Evolutionary conservation across 2,113 vertebrate genomes (phyloP).

Genomic region (Epinephelus cyanopodus): DNA sequence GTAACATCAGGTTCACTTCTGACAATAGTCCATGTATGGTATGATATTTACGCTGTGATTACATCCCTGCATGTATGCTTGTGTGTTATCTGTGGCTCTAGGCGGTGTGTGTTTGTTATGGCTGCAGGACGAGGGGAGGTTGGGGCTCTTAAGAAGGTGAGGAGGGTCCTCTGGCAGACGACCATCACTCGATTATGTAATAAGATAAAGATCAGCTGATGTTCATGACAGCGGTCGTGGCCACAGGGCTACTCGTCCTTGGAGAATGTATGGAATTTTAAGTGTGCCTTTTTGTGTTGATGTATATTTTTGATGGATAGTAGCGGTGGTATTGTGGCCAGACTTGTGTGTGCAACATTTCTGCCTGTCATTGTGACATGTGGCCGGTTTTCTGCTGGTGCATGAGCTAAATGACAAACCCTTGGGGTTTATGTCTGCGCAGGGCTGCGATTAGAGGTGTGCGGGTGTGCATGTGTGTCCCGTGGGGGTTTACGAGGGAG

Average conservation of each 20-base stretch:
- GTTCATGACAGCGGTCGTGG: constrained; percentile 11
- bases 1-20: not conserved
- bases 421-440: constrained; percentile 71
- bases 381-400: constrained; percentile 76
- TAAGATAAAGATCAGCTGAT: constrained; percentile 65
- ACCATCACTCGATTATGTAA: constrained; percentile 33
- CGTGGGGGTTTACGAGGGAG: constrained; percentile 61
- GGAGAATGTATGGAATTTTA: constrained; percentile 36
- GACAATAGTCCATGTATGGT: not conserved
- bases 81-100: constrained; percentile 21
- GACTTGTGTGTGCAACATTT: constrained; percentile 33
- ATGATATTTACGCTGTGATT: constrained; percentile 37
- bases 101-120: constrained; percentile 19
- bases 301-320: not conserved
- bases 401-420: constrained; percentile 85
- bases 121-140: constrained; percentile 60
- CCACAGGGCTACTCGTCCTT: not conserved
- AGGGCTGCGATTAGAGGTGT: constrained; percentile 75
- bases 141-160: constrained; percentile 46
- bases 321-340: not conserved
- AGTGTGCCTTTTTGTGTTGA: constrained; percentile 8
- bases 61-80: constrained; percentile 13
- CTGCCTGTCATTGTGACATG: constrained; percentile 50
- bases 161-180: constrained; percentile 26
- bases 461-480: constrained; percentile 57